Evolutionary conservation across 2,888 invertebrate species (phyloP), one percentile per base, ranked within the genome.

Genomic region (Agonopterix subpropinquella): DNA sequence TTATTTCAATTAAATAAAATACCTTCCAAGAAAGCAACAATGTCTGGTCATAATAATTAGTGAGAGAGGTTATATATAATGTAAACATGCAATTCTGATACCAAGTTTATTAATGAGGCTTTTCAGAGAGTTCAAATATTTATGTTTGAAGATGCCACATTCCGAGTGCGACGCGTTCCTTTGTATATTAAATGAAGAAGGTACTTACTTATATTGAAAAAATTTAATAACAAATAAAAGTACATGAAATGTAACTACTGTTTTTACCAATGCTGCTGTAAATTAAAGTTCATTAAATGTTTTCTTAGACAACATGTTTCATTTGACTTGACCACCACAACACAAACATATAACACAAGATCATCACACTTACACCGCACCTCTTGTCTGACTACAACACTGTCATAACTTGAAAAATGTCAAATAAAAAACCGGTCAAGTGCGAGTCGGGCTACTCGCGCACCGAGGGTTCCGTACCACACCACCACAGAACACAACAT

Each of bases 191-290:
- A 44, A 36, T 43, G 37, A 53, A 39, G 52, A 46, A 48, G 52
- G 52, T 52, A 13, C 13, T 13, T 52, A 13, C 13, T 13, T 13
- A 2, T 39, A 39, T 39, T 39, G 45, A 48, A 48, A 53, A 42
- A 36, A 47, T 57, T 53, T 50, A 49, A 47, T 47, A 50, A 52
- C 51, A 47, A 50, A 54, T 44, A 50, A 53, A 35, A 48, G 35
- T 55, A 46, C 37, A 48, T 51, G 41, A 13, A 44, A 42, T 45
- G 48, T 48, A 45, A 36, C 15, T 56, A 57, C 46, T 65, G 65
- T 77, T 77, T 73, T 71, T 77, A 76, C 68, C 63, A 65, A 74
- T 66, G 73, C 74, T 80, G 78, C 79, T 82, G 77, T 82, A 73
- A 72, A 73, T 64, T 61, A 65, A 65, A 68, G 60, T 67, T 74